Percentiles rank a stretch among this genome's conserved stretches.
phyloP scores from a whole-genome alignment of 2,888 invertebrate species.

The Cremastobaeus sp. region DNA sequence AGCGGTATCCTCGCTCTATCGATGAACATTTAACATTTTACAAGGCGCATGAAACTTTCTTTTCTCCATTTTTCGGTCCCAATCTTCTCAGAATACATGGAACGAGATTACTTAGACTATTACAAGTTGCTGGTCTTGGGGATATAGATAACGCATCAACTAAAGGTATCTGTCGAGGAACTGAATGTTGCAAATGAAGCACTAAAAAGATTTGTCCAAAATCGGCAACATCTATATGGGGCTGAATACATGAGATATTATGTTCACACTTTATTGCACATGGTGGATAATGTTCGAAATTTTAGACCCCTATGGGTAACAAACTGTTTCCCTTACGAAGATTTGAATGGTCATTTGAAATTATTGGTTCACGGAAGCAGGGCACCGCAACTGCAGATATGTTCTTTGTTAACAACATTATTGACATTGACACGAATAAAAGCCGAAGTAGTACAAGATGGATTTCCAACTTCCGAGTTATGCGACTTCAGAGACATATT shows the following conservation, averaged over 20 bases:
- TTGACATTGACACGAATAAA: background rate
- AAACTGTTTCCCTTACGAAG: background rate
- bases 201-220: background rate
- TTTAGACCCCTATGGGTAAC: slow-evolving; percentile 2
- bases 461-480: background rate
- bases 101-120: too few relatives aligned
- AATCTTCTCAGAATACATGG: too few relatives aligned
- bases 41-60: too few relatives aligned
- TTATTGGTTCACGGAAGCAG: background rate
- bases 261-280: background rate
- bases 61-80: too few relatives aligned
- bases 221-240: background rate
- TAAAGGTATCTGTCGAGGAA: too few relatives aligned
- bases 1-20: too few relatives aligned
- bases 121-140: too few relatives aligned
- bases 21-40: too few relatives aligned
- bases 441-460: background rate
- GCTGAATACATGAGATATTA: background rate
- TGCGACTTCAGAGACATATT: background rate
- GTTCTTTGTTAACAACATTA: background rate
- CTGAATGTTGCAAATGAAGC: too few relatives aligned
- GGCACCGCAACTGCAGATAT: background rate
- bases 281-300: slow-evolving; percentile 2
- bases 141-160: too few relatives aligned
- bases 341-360: background rate